These are phyloP conservation scores for Phocoena sinus DNA, from an alignment of 2,113 vertebrate genomes.

Conservation along the genomic window DNA sequence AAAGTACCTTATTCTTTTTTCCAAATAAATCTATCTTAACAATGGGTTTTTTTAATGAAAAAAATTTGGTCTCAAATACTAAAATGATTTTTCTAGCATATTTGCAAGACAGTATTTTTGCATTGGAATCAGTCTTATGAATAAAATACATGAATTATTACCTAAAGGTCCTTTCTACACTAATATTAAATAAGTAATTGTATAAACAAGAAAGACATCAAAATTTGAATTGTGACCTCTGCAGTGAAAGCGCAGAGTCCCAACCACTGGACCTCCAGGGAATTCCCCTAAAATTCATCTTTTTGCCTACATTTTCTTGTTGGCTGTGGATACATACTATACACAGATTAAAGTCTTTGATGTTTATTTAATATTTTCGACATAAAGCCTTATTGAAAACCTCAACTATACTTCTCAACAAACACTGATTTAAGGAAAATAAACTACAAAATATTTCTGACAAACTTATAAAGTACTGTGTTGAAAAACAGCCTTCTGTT, in stretches of 20 bases:
- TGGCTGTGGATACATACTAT: background rate
- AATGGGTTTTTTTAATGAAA: background rate
- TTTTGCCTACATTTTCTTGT: background rate
- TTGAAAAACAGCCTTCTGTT: background rate
- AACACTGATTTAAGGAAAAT: background rate
- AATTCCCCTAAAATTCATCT: background rate
- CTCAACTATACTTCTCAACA: background rate
- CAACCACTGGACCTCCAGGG: background rate
- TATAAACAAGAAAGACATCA: background rate
- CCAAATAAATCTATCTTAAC: background rate
- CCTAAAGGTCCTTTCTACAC: background rate
- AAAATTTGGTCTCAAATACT: constrained; percentile 17
- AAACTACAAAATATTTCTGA: background rate
- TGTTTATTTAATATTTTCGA: background rate
- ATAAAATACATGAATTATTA: background rate
- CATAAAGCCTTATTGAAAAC: background rate
- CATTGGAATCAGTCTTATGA: background rate
- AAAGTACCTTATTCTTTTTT: background rate
- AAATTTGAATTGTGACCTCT: background rate
- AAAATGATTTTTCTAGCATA: background rate
- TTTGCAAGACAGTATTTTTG: background rate
- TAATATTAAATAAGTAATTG: background rate
- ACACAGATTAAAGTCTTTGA: background rate
- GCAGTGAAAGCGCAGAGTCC: background rate
- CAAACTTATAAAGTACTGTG: background rate